Base-by-base conservation (phyloP, 2,797 vertebrate genomes). In the Gallinago stenura region DNA sequence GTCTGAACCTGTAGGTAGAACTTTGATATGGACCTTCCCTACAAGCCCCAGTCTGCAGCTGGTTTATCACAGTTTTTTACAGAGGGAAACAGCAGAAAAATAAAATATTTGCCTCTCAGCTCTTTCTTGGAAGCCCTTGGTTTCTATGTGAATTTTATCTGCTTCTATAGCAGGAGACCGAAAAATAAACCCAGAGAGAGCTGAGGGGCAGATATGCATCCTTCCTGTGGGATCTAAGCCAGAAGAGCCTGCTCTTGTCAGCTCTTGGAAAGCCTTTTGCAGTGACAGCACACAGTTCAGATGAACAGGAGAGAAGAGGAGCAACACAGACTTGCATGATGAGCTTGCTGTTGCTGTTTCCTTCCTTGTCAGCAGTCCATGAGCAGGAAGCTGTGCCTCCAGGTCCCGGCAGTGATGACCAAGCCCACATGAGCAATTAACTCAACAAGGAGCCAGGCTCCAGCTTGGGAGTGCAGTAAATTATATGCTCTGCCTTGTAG, bases 291-390 rank as follows among this genome's bases (percentile, higher is more conserved):
- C 11, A 21, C 11, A 28, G 15, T 31, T 72, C 28, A 64, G 35
- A 28, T 51, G 31, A 35, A 19, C 33, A 7, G 28, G 12, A 12
- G 48, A 75, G 30, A 80, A 20, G 8, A 76, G 15, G 11, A 68
- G 18, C 25, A 41, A 5, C 28, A 10, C 31, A 48, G 26, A 58
- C 18, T 73, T 48, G 43, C 15, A 66, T 0, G 8, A 10, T 35
- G 17, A 50, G 18, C 21, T 72, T 18, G 6, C 41, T 73, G 12
- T 64, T 0, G 0, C 16, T 45, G 11, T 84, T 41, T 60, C 4
- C 7, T 60, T 61, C 8, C 17, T 46, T 75, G 69, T 53, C n/a
- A 51, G 5, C 5, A 73, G 20, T 18, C 21, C 58, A 18, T 35
- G 31, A 70, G 17, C n/a, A 53, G n/a, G 46, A 24, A 75, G 31